A percentile compares a stretch with the other conserved stretches of the same genome.
Conservation (phyloP, 1,140 invertebrate genomes). For the Lepidotrigona ventralis region DNA sequence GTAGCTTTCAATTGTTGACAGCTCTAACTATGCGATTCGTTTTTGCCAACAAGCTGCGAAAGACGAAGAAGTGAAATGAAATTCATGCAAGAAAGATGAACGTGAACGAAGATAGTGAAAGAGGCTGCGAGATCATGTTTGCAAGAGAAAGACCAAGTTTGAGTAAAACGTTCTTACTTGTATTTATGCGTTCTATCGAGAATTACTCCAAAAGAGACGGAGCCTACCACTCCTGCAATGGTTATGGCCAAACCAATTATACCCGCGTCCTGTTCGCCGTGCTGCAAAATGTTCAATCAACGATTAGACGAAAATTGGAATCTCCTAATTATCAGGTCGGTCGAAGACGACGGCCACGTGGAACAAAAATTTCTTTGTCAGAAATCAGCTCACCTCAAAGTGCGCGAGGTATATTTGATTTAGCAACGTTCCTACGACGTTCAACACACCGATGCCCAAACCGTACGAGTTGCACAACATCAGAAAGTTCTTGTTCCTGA, state of each 20-base stretch:
- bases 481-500: conserved; percentile 82
- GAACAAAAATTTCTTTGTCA: not conserved
- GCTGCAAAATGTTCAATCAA: conserved; percentile 67
- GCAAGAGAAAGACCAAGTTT: not conserved
- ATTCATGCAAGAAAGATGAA: not conserved
- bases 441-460: conserved; percentile 86
- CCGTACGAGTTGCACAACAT: conserved; percentile 85
- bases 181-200: conserved; percentile 84
- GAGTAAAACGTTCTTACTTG: conserved; percentile 75
- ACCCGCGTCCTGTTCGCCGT: conserved; percentile 83
- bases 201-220: conserved; percentile 85
- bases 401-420: conserved; percentile 83
- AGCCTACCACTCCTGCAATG: conserved; percentile 85
- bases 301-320: conserved; percentile 6
- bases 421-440: conserved; percentile 85
- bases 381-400: conserved; percentile 80
- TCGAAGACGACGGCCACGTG: no score
- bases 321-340: not conserved
- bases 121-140: not conserved
- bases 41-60: not conserved
- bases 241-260: conserved; percentile 86
- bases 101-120: not conserved
- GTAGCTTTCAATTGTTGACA: no score
- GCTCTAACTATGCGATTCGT: no score
- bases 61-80: not conserved